These are phyloP conservation scores for Typhlomys cinereus DNA, from an alignment of 2,113 vertebrate species.

Conservation along the genomic window DNA sequence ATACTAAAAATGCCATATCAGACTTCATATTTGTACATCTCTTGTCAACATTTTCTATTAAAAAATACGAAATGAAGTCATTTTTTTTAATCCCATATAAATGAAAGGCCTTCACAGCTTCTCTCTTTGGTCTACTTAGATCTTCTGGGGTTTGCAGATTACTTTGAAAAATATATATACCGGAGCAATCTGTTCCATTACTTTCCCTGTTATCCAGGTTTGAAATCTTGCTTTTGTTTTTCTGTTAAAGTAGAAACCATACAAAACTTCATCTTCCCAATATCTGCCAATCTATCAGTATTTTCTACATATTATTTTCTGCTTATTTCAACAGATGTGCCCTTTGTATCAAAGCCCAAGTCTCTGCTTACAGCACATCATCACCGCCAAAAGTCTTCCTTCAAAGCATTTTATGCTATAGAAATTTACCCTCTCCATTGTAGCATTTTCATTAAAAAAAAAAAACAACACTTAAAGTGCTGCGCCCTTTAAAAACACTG, in stretches of 20 bases:
- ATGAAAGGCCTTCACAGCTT: neutral
- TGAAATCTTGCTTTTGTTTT: constrained; percentile 31
- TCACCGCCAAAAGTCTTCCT: too few relatives aligned
- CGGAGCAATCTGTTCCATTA: neutral
- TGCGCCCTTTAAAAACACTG: neutral
- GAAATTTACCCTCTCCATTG: neutral
- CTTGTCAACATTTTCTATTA: neutral
- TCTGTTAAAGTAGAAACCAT: constrained; percentile 21
- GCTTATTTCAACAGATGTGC: neutral
- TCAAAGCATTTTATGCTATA: neutral
- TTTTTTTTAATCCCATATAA: neutral
- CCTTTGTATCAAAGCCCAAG: neutral
- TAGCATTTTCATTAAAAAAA: neutral
- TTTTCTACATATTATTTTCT: neutral
- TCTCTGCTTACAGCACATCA: too few relatives aligned
- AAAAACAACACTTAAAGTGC: neutral
- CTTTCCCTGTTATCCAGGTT: neutral
- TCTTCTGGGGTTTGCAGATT: neutral
- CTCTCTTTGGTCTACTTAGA: neutral
- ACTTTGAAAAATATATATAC: neutral
- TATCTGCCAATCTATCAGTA: neutral
- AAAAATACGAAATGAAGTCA: neutral
- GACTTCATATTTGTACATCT: neutral
- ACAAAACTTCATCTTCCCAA: neutral
- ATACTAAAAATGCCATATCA: neutral